Evolutionary conservation across 2,113 vertebrate species (phyloP).

Genomic region (Typhlomys cinereus): DNA sequence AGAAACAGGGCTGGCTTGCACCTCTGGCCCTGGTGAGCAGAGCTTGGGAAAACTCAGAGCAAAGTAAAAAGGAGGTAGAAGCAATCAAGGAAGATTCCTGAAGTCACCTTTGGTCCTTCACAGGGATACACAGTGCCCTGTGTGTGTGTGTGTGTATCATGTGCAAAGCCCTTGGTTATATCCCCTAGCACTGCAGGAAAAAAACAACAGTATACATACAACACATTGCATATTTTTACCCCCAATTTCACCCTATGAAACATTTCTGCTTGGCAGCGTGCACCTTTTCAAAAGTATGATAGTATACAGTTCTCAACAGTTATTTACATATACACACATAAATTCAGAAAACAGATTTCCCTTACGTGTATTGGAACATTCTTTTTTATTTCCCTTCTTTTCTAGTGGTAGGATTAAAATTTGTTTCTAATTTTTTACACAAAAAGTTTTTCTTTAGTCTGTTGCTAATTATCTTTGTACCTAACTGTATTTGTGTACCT

Average conservation of each 20-base stretch:
- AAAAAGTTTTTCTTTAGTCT: background rate
- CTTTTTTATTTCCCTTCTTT: constrained; percentile 45
- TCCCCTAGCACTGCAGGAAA: background rate
- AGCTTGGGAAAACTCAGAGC: too few relatives aligned
- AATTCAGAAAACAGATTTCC: background rate
- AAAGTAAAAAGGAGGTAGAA: too few relatives aligned
- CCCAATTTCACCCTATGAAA: background rate
- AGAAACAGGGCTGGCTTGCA: too few relatives aligned
- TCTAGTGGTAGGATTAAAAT: constrained; percentile 39
- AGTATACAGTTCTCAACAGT: constrained; percentile 7
- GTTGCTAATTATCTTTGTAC: constrained; percentile 19
- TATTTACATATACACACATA: background rate
- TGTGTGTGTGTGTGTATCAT: background rate
- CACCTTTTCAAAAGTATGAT: background rate
- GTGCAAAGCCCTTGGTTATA: background rate
- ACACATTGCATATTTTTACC: background rate
- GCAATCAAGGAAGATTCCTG: too few relatives aligned
- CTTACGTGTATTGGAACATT: background rate
- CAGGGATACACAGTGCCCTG: too few relatives aligned
- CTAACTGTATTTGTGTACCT: background rate
- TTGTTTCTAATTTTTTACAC: constrained; percentile 44
- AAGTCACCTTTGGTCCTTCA: too few relatives aligned
- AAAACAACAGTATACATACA: background rate
- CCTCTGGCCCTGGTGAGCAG: too few relatives aligned
- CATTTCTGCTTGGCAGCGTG: constrained; percentile 3